These are phyloP conservation scores for Hyaena hyaena DNA, from an alignment of 2,113 vertebrate species.

Conservation along the genomic window DNA sequence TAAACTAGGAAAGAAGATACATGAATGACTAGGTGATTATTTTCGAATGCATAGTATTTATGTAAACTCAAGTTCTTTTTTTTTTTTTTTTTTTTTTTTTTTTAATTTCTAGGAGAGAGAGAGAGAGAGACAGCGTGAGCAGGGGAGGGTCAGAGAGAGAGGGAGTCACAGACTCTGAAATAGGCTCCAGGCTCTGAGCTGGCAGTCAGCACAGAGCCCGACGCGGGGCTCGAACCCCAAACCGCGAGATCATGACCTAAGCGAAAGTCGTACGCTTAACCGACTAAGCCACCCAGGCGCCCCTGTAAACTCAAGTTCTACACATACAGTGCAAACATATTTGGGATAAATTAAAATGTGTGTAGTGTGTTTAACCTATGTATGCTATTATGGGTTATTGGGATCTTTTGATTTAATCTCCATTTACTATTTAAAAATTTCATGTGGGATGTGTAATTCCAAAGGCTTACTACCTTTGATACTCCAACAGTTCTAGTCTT, in stretches of 20 bases:
- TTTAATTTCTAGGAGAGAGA: too few species aligned
- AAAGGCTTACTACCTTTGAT: neutral
- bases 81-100: too few species aligned
- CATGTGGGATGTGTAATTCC: neutral
- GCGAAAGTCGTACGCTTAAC: too few species aligned
- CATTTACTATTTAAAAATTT: neutral
- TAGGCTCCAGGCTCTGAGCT: too few species aligned
- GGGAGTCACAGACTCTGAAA: too few species aligned
- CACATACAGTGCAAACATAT: neutral
- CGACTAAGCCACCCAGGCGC: too few species aligned
- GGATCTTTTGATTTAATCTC: neutral
- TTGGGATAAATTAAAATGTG: neutral
- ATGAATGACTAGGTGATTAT: neutral
- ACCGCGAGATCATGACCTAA: too few species aligned
- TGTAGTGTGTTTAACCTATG: neutral
- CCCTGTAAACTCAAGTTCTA: neutral
- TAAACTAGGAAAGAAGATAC: neutral
- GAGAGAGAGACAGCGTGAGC: too few species aligned
- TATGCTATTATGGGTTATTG: neutral
- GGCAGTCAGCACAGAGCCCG: too few species aligned
- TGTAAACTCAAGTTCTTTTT: neutral
- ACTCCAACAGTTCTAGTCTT: neutral
- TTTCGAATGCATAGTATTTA: neutral
- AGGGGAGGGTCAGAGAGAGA: too few species aligned
- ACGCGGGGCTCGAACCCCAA: too few species aligned